Evolutionary conservation across 2,113 vertebrate genomes (phyloP), one percentile per base, ranked within the genome.

Genomic region (Ammodytes dubius): DNA sequence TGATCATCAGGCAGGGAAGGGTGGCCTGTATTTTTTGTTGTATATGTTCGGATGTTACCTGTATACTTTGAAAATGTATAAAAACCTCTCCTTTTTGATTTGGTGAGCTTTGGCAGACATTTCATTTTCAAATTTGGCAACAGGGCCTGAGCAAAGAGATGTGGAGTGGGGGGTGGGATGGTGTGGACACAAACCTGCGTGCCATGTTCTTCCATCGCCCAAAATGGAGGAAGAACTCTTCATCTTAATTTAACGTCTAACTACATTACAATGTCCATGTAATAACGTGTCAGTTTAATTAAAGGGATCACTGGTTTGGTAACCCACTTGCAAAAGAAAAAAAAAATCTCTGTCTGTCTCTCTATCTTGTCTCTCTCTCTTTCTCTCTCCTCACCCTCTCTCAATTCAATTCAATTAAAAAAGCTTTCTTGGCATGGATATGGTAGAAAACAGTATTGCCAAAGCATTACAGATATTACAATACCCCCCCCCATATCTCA

Each of bases 221-320:
- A 91, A 93, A 90, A 91, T 92, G 91, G 90, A 88, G 88, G 90
- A 54, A 69, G 74, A 88, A 88, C 60, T 83, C 87, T 87, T 82
- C 77, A 71, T 88, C 86, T 88, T 89, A 69, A 79, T 88, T 83
- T 66, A 78, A 85, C 67, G 72, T 71, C 77, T 7, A 56, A 50
- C 71, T 84, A 68, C 58, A 79, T 83, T 69, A 37, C 40, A 45
- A 19, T 67, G 73, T 43, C 54, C 19, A 27, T 50, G 74, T 52
- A 49, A 75, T 79, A 73, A 88, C 70, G 59, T 70, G 81, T 86
- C 81, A 65, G 69, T 87, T 85, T 81, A 79, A 91, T 86, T 79
- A 85, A 64, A 70, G 76, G 46, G 39, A 43, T 81, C 54, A 59
- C 75, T 65, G 63, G 64, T 87, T 81, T 84, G 64, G 27, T 64